Percentiles rank a stretch among this genome's conserved stretches.
These are phyloP conservation scores for Anneissia japonica DNA, from an alignment of 35 echinoderm and acorn worm genomes.

Conservation along the genomic window DNA sequence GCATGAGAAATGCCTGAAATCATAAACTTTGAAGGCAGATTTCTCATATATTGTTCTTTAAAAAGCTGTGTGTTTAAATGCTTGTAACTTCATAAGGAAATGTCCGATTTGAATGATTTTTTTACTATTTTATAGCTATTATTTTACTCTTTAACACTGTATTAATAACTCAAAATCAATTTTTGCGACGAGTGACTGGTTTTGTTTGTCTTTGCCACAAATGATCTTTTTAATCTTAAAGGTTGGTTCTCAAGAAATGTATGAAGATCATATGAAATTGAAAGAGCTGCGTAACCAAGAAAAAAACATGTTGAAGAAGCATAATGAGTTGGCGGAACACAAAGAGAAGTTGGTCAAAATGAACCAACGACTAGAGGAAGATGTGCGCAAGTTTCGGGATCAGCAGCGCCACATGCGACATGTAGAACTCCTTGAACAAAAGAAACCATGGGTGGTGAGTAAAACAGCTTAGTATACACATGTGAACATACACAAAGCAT, in stretches of 20 bases:
- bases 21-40: too few species aligned
- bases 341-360: conserved; percentile 47
- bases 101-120: too few species aligned
- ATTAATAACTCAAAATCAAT: too few species aligned
- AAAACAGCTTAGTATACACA: too few species aligned
- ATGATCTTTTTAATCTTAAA: conserved; percentile 21
- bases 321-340: conserved; percentile 48
- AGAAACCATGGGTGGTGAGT: conserved; percentile 90
- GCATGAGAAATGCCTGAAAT: too few species aligned
- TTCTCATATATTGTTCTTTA: too few species aligned
- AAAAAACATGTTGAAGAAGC: conserved; percentile 46
- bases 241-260: conserved; percentile 65
- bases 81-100: too few species aligned
- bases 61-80: too few species aligned
- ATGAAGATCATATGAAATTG: conserved; percentile 52
- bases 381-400: conserved; percentile 60
- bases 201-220: neutral
- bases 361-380: conserved; percentile 63
- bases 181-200: too few species aligned
- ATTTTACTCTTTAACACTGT: too few species aligned
- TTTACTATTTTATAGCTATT: too few species aligned
- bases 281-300: conserved; percentile 60
- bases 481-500: too few species aligned
- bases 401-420: conserved; percentile 61
- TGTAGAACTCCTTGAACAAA: conserved; percentile 83